These are phyloP conservation scores for Calliopum simillimum DNA, from an alignment of 2,888 invertebrate species.

Conservation along the genomic window DNA sequence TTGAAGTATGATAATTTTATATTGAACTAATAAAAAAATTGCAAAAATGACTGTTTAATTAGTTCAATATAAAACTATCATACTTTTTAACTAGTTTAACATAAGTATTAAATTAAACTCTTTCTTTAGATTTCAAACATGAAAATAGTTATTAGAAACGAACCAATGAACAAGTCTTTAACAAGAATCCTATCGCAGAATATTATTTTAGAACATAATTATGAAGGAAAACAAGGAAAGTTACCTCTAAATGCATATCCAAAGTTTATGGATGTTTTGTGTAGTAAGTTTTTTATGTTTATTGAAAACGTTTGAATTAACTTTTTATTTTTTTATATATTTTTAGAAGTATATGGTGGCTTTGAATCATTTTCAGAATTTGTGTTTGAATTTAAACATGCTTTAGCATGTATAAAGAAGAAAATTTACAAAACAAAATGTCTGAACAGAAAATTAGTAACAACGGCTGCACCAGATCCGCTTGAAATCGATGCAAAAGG, in stretches of 20 bases:
- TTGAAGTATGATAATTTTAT: too few species aligned
- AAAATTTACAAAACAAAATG: slow-evolving; percentile 26
- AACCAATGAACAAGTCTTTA: slow-evolving; percentile 16
- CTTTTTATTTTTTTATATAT: too few species aligned
- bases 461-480: slow-evolving; percentile 14
- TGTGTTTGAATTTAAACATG: slow-evolving; percentile 20
- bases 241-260: slow-evolving; percentile 22
- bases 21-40: too few species aligned
- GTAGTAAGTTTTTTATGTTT: background rate
- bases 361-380: slow-evolving; percentile 30
- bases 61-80: too few species aligned
- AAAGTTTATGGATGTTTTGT: slow-evolving; percentile 21
- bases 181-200: slow-evolving; percentile 22
- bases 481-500: slow-evolving; percentile 11
- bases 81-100: background rate
- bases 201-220: slow-evolving; percentile 25
- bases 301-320: too few species aligned
- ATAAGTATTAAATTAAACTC: background rate
- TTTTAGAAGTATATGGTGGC: slow-evolving; percentile 10
- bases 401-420: slow-evolving; percentile 28
- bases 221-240: slow-evolving; percentile 21
- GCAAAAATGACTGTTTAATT: too few species aligned
- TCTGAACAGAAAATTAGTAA: slow-evolving; percentile 12
- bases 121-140: slow-evolving; percentile 1
- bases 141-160: slow-evolving; percentile 11